A percentile compares a stretch with the other conserved stretches of the same genome.
Conservation (phyloP, 2,888 invertebrate species). For the Mythimna loreyi region DNA sequence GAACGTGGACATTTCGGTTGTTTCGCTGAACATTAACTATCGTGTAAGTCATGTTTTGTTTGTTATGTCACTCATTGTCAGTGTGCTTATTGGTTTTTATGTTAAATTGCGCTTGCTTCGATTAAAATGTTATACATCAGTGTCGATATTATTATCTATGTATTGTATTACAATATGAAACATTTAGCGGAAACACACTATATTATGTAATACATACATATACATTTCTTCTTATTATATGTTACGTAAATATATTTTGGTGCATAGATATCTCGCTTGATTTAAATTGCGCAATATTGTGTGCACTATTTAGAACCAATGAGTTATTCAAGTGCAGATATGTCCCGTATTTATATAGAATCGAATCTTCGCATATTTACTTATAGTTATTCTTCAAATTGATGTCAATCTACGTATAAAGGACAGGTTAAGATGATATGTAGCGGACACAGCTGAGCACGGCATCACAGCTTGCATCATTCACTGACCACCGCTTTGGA, state of each 20-base stretch:
- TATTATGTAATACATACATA: slow-evolving; percentile 52
- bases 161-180: slow-evolving; percentile 49
- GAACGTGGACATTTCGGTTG: slow-evolving; percentile 86
- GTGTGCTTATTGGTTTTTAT: slow-evolving; percentile 87
- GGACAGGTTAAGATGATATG: slow-evolving; percentile 44
- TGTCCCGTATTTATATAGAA: slow-evolving; percentile 11
- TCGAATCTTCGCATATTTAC: not conserved
- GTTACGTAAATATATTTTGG: slow-evolving; percentile 34
- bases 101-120: slow-evolving; percentile 86
- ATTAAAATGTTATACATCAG: slow-evolving; percentile 70
- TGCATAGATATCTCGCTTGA: slow-evolving; percentile 30
- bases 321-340: slow-evolving; percentile 17
- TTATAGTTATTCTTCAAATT: slow-evolving; percentile 22
- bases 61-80: slow-evolving; percentile 90
- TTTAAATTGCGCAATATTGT: slow-evolving; percentile 23
- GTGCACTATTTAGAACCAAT: slow-evolving; percentile 27
- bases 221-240: slow-evolving; percentile 41
- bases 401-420: slow-evolving; percentile 3
- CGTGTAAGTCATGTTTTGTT: slow-evolving; percentile 91
- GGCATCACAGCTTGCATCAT: slow-evolving; percentile 78
- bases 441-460: slow-evolving; percentile 72
- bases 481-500: slow-evolving; percentile 78
- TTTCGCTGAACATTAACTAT: slow-evolving; percentile 87
- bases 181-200: slow-evolving; percentile 42
- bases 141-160: slow-evolving; percentile 54